Evolutionary conservation across 2,888 invertebrate genomes (phyloP).

Genomic region (Rhyacophila evoluta): DNA sequence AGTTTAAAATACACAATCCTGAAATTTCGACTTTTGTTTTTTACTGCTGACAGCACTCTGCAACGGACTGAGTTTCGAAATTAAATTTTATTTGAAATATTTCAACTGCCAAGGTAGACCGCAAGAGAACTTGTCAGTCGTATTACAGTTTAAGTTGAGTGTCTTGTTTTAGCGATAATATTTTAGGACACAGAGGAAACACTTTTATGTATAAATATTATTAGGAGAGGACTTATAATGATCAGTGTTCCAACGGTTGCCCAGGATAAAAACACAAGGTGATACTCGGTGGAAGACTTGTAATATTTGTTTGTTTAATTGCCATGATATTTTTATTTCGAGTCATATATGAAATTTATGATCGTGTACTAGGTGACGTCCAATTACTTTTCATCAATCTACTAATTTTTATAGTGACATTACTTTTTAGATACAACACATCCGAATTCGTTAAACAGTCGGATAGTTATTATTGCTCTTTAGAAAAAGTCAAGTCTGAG

Average conservation of each 20-base stretch:
- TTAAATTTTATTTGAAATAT: too few relatives aligned
- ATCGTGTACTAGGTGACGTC: background rate
- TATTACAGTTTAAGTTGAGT: too few relatives aligned
- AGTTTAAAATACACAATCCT: too few relatives aligned
- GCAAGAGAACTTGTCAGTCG: too few relatives aligned
- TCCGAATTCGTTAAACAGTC: background rate
- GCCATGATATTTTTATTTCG: background rate
- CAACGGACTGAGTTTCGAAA: too few relatives aligned
- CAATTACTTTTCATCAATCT: background rate
- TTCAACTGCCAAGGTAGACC: too few relatives aligned
- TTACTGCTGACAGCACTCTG: too few relatives aligned
- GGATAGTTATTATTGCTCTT: background rate
- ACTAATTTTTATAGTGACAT: constrained; percentile 19
- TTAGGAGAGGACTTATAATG: background rate
- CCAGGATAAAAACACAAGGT: background rate
- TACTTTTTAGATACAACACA: constrained; percentile 32
- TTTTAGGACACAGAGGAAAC: too few relatives aligned
- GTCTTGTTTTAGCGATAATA: too few relatives aligned
- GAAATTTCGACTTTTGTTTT: too few relatives aligned
- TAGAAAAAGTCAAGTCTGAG: constrained; percentile 31
- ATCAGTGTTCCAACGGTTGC: background rate
- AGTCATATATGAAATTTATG: background rate
- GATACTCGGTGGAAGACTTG: background rate
- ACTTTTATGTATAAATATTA: too few relatives aligned
- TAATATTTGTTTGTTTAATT: background rate